These are phyloP conservation scores for Drosophila rellima DNA, from an alignment of 2,888 invertebrate genomes.

Conservation along the genomic window DNA sequence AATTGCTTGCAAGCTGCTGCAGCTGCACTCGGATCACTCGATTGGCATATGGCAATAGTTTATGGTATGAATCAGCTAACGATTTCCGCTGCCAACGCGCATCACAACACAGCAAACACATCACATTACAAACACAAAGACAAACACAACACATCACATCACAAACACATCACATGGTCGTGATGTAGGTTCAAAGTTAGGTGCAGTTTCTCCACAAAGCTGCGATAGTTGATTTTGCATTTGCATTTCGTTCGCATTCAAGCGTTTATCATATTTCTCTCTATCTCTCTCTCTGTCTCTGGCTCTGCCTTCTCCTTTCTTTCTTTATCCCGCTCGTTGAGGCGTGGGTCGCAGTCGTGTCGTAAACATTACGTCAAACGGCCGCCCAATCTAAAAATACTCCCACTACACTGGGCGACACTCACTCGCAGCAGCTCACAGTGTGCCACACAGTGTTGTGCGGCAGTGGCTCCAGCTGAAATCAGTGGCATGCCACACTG, in stretches of 20 bases:
- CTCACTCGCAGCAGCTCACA: slow-evolving; percentile 19
- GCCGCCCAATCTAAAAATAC: slow-evolving; percentile 63
- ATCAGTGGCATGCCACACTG: slow-evolving; percentile 28
- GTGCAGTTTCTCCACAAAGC: slow-evolving; percentile 24
- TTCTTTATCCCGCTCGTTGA: slow-evolving; percentile 1
- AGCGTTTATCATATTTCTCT: slow-evolving; percentile 24
- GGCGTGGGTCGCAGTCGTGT: slow-evolving; percentile 47
- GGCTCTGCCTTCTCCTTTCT: background rate
- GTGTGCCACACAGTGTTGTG: slow-evolving; percentile 2
- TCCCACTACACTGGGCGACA: slow-evolving; percentile 48
- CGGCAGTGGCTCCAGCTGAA: slow-evolving; percentile 4
- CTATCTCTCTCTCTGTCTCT: background rate
- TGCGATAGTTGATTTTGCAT: slow-evolving; percentile 30
- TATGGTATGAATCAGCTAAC: slow-evolving; percentile 62
- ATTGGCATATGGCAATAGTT: slow-evolving; percentile 26
- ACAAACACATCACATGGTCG: slow-evolving; percentile 20
- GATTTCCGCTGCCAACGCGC: slow-evolving; percentile 75
- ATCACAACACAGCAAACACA: slow-evolving; percentile 22
- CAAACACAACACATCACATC: slow-evolving; percentile 6
- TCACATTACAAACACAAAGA: background rate
- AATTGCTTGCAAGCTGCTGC: slow-evolving; percentile 16
- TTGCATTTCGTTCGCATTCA: slow-evolving; percentile 35
- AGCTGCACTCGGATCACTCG: slow-evolving; percentile 5
- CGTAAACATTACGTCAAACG: slow-evolving; percentile 62
- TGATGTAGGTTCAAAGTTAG: slow-evolving; percentile 26